A percentile compares a stretch with the other conserved stretches of the same genome.
Evolutionary conservation across 2,888 invertebrate genomes (phyloP).

Genomic region (Bembecia ichneumoniformis): DNA sequence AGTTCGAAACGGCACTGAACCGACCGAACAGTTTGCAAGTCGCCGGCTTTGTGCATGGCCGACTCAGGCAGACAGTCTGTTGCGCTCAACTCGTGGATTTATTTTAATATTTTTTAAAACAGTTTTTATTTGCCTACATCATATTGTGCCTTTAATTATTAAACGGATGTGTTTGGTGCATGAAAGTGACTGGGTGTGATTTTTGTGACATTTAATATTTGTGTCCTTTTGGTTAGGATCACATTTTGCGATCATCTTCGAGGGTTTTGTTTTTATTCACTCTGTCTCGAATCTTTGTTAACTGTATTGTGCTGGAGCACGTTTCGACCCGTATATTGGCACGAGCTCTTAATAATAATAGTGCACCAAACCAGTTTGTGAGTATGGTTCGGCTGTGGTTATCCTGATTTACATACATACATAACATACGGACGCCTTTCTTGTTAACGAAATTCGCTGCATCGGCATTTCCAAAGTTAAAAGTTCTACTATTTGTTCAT

Average conservation of each 20-base stretch:
- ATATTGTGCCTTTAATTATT: constrained; percentile 56
- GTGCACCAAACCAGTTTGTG: constrained; percentile 68
- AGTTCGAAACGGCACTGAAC: constrained; percentile 45
- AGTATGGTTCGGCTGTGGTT: constrained; percentile 61
- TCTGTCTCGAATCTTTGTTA: constrained; percentile 34
- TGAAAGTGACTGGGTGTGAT: constrained; percentile 52
- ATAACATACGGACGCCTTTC: constrained; percentile 52
- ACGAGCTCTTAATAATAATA: constrained; percentile 71
- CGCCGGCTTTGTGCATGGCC: constrained; percentile 65
- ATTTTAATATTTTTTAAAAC: constrained; percentile 42
- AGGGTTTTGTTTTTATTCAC: constrained; percentile 34
- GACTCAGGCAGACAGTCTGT: constrained; percentile 56
- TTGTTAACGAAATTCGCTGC: constrained; percentile 42
- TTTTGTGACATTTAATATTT: constrained; percentile 42
- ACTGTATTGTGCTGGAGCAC: constrained; percentile 44
- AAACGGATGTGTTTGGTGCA: constrained; percentile 62
- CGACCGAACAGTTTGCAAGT: constrained; percentile 68
- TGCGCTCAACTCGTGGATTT: constrained; percentile 56
- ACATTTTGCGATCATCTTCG: constrained; percentile 37
- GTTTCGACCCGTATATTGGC: constrained; percentile 60
- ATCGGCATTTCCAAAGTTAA: constrained; percentile 16
- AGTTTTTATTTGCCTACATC: constrained; percentile 38
- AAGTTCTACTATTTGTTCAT: too few species aligned
- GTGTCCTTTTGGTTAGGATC: constrained; percentile 65
- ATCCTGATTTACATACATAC: constrained; percentile 44